These are phyloP conservation scores for Crax fasciolata DNA, from an alignment of 2,797 vertebrate genomes.

Conservation along the genomic window DNA sequence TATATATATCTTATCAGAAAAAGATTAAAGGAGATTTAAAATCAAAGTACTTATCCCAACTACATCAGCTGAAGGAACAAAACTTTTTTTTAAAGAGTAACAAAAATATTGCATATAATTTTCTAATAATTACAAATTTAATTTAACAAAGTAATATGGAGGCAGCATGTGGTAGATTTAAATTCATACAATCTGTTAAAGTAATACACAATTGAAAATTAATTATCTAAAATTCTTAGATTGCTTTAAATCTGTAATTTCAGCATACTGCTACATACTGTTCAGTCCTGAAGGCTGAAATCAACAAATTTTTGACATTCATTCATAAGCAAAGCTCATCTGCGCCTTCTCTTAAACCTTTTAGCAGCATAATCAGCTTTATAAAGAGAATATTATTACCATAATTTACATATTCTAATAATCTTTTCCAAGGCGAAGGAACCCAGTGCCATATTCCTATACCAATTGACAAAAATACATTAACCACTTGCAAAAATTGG, in stretches of 20 bases:
- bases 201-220: slow-evolving; percentile 65
- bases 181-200: slow-evolving; percentile 56
- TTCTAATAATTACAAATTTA: slow-evolving; percentile 70
- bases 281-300: slow-evolving; percentile 64
- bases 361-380: slow-evolving; percentile 81
- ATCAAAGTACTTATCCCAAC: not conserved
- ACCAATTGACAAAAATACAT: slow-evolving; percentile 80
- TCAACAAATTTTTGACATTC: slow-evolving; percentile 45
- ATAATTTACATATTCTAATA: slow-evolving; percentile 82
- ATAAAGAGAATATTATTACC: slow-evolving; percentile 71
- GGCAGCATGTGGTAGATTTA: slow-evolving; percentile 78
- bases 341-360: slow-evolving; percentile 64
- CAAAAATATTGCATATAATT: slow-evolving; percentile 33
- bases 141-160: slow-evolving; percentile 75
- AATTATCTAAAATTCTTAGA: slow-evolving; percentile 60
- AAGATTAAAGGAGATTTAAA: slow-evolving; percentile 20
- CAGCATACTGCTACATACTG: slow-evolving; percentile 51
- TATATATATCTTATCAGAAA: not conserved
- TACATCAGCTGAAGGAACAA: slow-evolving; percentile 42
- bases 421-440: slow-evolving; percentile 74
- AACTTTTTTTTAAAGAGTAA: slow-evolving; percentile 42
- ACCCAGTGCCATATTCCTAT: slow-evolving; percentile 57
- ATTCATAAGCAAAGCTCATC: slow-evolving; percentile 69
- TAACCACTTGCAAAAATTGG: slow-evolving; percentile 75
- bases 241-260: slow-evolving; percentile 53